Evolutionary conservation across 2,797 vertebrate genomes (phyloP).

Genomic region (Cheirogaleus major): DNA sequence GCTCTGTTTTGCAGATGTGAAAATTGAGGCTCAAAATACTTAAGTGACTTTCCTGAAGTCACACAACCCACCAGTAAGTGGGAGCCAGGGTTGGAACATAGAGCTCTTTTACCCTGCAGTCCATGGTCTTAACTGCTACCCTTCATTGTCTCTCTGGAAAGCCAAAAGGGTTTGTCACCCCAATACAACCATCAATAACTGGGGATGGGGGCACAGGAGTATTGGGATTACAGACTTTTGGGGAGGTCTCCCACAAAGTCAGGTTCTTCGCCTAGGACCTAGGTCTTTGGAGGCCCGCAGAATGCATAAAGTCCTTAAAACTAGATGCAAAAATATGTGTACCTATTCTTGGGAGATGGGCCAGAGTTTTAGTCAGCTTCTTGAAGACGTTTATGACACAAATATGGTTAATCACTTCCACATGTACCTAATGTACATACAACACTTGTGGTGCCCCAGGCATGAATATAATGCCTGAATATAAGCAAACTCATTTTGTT

Average conservation of each 20-base stretch:
- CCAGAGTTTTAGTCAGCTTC: neutral
- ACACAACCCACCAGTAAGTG: neutral
- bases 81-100: neutral
- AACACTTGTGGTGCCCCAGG: neutral
- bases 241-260: neutral
- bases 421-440: neutral
- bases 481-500: neutral
- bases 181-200: neutral
- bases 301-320: neutral
- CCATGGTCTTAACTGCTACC: neutral
- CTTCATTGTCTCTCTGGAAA: neutral
- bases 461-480: neutral
- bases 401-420: neutral
- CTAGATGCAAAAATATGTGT: neutral
- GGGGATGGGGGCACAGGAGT: neutral
- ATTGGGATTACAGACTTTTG: neutral
- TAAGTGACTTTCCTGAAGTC: neutral
- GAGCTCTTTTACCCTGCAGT: neutral
- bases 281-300: neutral
- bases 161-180: neutral
- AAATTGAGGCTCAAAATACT: neutral
- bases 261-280: neutral
- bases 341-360: neutral
- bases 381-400: conserved; percentile 15
- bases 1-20: neutral